Conservation (phyloP, 2,888 invertebrate genomes). For the Ecliptopera silaceata region DNA sequence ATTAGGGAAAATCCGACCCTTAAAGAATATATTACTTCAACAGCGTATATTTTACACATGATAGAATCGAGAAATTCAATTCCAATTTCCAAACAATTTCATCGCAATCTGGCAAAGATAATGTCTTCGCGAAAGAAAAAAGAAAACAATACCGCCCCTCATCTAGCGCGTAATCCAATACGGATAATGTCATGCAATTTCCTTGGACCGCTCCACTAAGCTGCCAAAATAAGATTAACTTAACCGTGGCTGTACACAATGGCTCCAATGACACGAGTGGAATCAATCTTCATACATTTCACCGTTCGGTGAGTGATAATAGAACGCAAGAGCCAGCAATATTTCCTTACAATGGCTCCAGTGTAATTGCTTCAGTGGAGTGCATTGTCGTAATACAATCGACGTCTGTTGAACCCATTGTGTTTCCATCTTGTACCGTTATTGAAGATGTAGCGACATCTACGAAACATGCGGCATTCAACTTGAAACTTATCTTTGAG, state of each 20-base stretch:
- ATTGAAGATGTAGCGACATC: constrained; percentile 35
- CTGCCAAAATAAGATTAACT: constrained; percentile 38
- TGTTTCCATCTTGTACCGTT: constrained; percentile 36
- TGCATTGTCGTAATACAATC: constrained; percentile 64
- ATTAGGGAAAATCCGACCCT: no score
- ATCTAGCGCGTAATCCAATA: constrained; percentile 35
- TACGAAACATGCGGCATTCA: constrained; percentile 14
- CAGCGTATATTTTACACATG: background rate
- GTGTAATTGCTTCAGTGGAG: constrained; percentile 61
- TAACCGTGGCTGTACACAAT: constrained; percentile 42
- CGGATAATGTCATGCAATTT: constrained; percentile 40
- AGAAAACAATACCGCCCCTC: constrained; percentile 36
- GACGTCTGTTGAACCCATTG: constrained; percentile 50
- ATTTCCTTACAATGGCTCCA: constrained; percentile 54
- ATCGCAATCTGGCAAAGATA: constrained; percentile 14
- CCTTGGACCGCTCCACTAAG: constrained; percentile 28
- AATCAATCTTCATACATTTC: constrained; percentile 62
- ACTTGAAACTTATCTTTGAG: background rate
- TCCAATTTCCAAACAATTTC: constrained; percentile 10
- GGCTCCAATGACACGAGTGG: constrained; percentile 49
- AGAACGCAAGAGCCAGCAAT: constrained; percentile 45
- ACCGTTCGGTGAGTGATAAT: constrained; percentile 53
- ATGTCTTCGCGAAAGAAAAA: constrained; percentile 27
- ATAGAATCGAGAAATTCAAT: constrained; percentile 5
- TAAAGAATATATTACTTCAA: background rate